Base-by-base conservation (phyloP, 2,797 vertebrate species). In the Oophaga sylvatica region DNA sequence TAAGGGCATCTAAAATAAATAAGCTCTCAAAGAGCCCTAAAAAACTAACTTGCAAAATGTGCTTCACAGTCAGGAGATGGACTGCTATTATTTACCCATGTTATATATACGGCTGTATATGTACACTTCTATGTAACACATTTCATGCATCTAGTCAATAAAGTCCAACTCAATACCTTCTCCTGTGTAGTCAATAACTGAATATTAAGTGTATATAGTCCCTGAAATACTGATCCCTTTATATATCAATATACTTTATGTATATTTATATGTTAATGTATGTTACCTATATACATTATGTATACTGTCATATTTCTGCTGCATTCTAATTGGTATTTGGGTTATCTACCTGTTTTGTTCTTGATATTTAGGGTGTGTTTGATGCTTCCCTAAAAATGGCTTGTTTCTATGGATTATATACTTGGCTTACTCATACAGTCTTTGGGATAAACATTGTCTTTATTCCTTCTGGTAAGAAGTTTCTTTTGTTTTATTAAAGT, bases 341-440 rank as follows among this genome's bases (percentile, higher is more conserved):
- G 75, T 82, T 22, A 88, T 87, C 35, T 56, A 26, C 12, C 26
- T 77, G 1, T 80, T 92, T 26, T 91, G 90, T 81, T 92, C 48
- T 94, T 92, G 92, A 86, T 91, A 31, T 92, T 48, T 92, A 99
- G 98, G 98, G 98, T 90, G 98, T 99, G 78, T 99, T 99, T 91
- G 98, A 99, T 91, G 98, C 98, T 87, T 99, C 98, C 65, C 95
- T 99, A 92, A 99, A 99, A 95, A 99, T 99, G 98, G 98, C 98
- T 19, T 96, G 95, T 35, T 99, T 99, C 95, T 99, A 99, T 71
- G 98, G 98, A 90, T 94, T 99, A 90, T 99, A 99, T 91, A 99
- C 98, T 70, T 99, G 98, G 98, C 96, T 99, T 92, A 99, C 98
- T 86, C 98, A 99, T 93, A 99, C 98, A 84, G 93, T 99, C 92